Percentiles rank a stretch among this genome's conserved stretches.
phyloP scores from a whole-genome alignment of 2,113 vertebrate genomes.

The Laticauda laticaudata region DNA sequence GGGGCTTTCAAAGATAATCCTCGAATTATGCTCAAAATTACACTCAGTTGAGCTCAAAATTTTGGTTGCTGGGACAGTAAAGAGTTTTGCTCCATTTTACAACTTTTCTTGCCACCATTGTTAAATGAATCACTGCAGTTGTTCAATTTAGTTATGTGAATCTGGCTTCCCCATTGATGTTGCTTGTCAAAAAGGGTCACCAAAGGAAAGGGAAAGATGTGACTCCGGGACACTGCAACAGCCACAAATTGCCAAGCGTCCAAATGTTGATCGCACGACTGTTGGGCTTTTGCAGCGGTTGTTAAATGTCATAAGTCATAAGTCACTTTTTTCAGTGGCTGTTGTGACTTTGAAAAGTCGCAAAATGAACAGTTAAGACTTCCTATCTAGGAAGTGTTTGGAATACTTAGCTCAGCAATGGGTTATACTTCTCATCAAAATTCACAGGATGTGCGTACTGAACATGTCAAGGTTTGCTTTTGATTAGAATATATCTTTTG shows the following conservation, averaged over 20 bases:
- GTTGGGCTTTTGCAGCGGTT: not conserved
- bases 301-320: not conserved
- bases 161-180: not conserved
- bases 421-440: not conserved
- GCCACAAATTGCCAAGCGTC: not conserved
- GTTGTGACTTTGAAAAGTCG: not conserved
- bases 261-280: not conserved
- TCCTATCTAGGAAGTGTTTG: not conserved
- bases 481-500: not conserved
- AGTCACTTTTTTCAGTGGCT: not conserved
- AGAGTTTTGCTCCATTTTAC: not conserved
- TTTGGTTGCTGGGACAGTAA: not conserved
- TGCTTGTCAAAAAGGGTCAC: not conserved
- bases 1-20: not conserved
- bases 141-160: not conserved
- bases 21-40: not conserved
- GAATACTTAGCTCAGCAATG: not conserved
- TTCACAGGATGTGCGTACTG: not conserved
- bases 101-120: not conserved
- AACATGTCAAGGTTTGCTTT: not conserved
- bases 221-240: not conserved
- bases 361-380: not conserved
- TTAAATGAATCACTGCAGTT: not conserved
- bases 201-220: no score
- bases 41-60: not conserved